These are phyloP conservation scores for Loris lydekkerianus DNA, from an alignment of 2,797 vertebrate genomes.

Conservation along the genomic window DNA sequence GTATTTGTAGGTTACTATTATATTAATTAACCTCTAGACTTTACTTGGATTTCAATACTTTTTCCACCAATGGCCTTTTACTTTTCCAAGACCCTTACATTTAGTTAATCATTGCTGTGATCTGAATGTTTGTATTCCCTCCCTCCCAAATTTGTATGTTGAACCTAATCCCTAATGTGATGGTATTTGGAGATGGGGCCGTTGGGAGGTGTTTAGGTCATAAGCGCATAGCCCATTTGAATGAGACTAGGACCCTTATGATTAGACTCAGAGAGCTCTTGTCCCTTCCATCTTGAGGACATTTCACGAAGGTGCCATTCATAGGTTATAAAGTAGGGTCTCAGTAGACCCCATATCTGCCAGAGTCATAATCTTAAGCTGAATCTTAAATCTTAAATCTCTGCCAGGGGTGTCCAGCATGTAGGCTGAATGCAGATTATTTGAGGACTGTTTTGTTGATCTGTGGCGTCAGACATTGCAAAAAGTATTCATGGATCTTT, in stretches of 20 bases:
- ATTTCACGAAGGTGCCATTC: background rate
- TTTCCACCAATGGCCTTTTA: too few relatives aligned
- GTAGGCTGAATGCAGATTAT: too few relatives aligned
- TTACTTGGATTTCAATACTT: too few relatives aligned
- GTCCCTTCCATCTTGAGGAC: background rate
- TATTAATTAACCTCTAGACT: too few relatives aligned
- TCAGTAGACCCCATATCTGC: background rate
- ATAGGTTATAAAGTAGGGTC: background rate
- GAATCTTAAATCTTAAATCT: too few relatives aligned
- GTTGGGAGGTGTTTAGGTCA: background rate
- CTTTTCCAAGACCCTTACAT: background rate
- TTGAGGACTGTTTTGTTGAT: too few relatives aligned
- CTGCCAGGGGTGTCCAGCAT: too few relatives aligned
- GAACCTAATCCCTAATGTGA: background rate
- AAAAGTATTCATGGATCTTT: too few relatives aligned
- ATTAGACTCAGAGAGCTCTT: background rate
- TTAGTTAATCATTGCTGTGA: background rate
- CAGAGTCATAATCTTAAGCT: background rate
- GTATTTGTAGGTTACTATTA: too few relatives aligned
- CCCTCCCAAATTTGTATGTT: background rate
- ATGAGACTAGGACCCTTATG: background rate
- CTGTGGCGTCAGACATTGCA: too few relatives aligned
- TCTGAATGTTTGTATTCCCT: too few relatives aligned
- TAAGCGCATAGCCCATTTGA: background rate
- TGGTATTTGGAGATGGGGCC: background rate